Base-by-base conservation (phyloP, 2,888 invertebrate species). In the Homarus gammarus region DNA sequence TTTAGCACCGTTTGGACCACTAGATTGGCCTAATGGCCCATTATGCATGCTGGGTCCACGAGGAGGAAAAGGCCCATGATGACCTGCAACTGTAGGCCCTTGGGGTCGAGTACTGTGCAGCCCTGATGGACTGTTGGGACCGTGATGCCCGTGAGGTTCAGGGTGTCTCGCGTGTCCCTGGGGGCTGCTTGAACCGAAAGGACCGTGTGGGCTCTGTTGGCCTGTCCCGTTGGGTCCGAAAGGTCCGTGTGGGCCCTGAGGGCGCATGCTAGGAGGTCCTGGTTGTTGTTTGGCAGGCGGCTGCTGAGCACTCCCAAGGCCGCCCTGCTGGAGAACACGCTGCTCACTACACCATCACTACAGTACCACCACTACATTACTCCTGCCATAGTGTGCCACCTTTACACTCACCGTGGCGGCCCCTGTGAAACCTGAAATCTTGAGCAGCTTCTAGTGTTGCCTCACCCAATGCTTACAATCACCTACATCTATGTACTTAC, bases 291-390 rank as follows among this genome's bases (percentile, higher is more conserved):
- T 77, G 85, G 61, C 38, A 61, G 87, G 82, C 33, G 83, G 88
- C 75, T 82, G 88, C 68, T 81, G 88, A 70, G 87, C 87, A 87
- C 87, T 81, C 79, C 79, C 88, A 38, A 56, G 75, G 51, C 88
- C 88, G 56, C 70, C 88, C 88, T 89, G 88, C 83, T 89, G 88
- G 78, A 89, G 88, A 89, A 89, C 88, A 89, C 84, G 83, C 78
- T 70, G 61, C 88, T 89, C 77, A 89, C 88, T 78, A 22, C 56
- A 72, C 51, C 83, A 61, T 15, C 81, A 73, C 73, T 8, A 64
- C 18, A 27, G 27, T 27, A 27, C 31, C 56, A 38, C 73, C 44
- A 73, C 38, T 75, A 75, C 40, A 33, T n/a, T 31, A 75, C 75
- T 15, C 49, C 49, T 27, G 27, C 49, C 75, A 75, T n/a, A 36